Evolutionary conservation across 2,888 invertebrate genomes (phyloP).

Genomic region (Caenorhabditis sp.): DNA sequence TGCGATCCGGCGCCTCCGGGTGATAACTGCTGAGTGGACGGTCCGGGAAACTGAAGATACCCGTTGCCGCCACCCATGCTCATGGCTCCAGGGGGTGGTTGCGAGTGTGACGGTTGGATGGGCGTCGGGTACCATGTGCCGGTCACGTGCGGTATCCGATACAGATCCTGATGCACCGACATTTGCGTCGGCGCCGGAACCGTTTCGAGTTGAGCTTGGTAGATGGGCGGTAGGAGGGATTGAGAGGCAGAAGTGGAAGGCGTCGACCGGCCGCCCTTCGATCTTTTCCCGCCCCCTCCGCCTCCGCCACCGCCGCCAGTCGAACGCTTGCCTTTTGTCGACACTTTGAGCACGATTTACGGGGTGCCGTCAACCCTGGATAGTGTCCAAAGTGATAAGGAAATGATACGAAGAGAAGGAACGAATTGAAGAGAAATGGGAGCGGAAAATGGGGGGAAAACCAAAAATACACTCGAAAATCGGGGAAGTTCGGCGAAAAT

Average conservation of each 20-base stretch:
- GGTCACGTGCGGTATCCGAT: slow-evolving; percentile 32
- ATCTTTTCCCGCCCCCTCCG: not conserved
- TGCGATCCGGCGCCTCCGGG: slow-evolving; percentile 29
- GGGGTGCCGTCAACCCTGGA: slow-evolving; percentile 19
- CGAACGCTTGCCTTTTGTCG: slow-evolving; percentile 52
- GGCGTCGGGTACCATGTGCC: no score
- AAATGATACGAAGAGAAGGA: not conserved
- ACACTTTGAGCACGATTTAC: slow-evolving; percentile 43
- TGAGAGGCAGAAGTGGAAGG: slow-evolving; percentile 18
- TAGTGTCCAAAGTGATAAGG: no score
- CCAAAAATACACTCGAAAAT: no score
- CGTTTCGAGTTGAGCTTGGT: slow-evolving; percentile 43
- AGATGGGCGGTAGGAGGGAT: slow-evolving; percentile 29
- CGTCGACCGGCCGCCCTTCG: slow-evolving; percentile 18
- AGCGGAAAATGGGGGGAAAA: no score
- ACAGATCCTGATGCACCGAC: slow-evolving; percentile 44
- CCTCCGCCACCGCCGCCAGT: slow-evolving; percentile 43
- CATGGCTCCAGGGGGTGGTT: no score
- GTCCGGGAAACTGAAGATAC: slow-evolving; percentile 33
- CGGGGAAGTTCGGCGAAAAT: no score
- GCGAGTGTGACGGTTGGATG: no score
- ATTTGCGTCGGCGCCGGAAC: slow-evolving; percentile 50
- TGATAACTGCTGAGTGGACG: slow-evolving; percentile 33
- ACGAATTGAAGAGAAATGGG: no score
- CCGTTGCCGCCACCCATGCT: no score